Evolutionary conservation across 2,113 vertebrate species (phyloP), one percentile per base, ranked within the genome.

Genomic region (Ceyx margarethae): DNA sequence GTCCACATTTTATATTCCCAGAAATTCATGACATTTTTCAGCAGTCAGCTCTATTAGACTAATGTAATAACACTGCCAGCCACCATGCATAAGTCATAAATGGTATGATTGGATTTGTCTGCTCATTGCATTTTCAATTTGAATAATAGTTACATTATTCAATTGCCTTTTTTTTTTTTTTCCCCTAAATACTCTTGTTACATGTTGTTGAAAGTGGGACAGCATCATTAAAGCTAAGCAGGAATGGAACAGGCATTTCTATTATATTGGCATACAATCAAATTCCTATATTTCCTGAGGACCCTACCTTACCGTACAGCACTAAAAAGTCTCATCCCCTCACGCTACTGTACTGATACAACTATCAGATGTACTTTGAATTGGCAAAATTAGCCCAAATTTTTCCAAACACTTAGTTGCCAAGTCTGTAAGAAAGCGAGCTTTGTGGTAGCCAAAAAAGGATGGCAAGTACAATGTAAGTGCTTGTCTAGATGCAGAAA

Each of bases 21-120:
- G 76, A 92, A 88, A 81, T 73, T 86, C 42, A 48, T 45, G 16
- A 48, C 25, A 91, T 91, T 95, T 91, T 93, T 92, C 93, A 93
- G 51, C 58, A 87, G 81, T 82, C 87, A 72, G 75, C 28, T 85
- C 86, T 74, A 86, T 82, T 90, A 92, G 54, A 87, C 60, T 93
- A 95, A 92, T 88, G 69, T 53, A 94, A 81, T 86, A 91, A 86
- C 71, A 84, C 28, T 80, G 74, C 53, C 87, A 96, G 74, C 48
- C 73, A 81, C 71, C 67, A 89, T 85, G 87, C 78, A 85, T 93
- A 96, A 95, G 64, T 86, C 53, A 91, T 95, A 91, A 85, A 79
- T 37, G 21, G 48, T 87, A 82, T 94, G 93, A 94, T 81, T 94
- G 93, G 81, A 93, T 90, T 85, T 95, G 79, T 91, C 91, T 88